A percentile compares a stretch with the other conserved stretches of the same genome.
These are phyloP conservation scores for Pseudopipra pipra DNA, from an alignment of 2,113 vertebrate species.

Conservation along the genomic window DNA sequence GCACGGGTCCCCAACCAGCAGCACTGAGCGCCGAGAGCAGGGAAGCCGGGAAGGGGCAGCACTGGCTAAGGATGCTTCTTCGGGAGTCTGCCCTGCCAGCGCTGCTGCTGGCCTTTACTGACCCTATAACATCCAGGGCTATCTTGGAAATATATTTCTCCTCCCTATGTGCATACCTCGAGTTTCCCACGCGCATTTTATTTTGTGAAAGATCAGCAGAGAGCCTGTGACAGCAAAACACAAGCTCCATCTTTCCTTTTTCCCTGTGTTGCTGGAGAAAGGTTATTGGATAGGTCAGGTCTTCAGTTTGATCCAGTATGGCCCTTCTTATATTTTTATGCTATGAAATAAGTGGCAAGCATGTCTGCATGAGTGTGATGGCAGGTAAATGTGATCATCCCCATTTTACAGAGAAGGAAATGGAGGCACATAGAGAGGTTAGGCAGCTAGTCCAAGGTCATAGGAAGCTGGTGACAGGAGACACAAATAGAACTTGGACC, in stretches of 20 bases:
- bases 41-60: neutral
- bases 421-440: neutral
- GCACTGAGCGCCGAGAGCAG: neutral
- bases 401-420: slow-evolving; percentile 11
- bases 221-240: neutral
- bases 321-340: neutral
- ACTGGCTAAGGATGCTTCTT: neutral
- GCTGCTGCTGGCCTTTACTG: neutral
- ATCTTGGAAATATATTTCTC: neutral
- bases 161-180: neutral
- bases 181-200: neutral
- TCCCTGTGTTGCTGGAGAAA: neutral
- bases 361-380: neutral
- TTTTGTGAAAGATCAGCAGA: neutral
- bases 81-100: neutral
- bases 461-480: slow-evolving; percentile 52
- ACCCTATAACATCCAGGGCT: neutral
- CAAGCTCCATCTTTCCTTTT: accelerated
- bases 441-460: slow-evolving; percentile 17
- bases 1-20: neutral
- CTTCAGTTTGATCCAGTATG: neutral
- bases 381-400: neutral
- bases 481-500: slow-evolving; percentile 38
- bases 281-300: neutral
- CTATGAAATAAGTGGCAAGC: neutral